A percentile compares a stretch with the other conserved stretches of the same genome.
Conservation (phyloP, 2,797 vertebrate species). For the Channallabes apus region DNA sequence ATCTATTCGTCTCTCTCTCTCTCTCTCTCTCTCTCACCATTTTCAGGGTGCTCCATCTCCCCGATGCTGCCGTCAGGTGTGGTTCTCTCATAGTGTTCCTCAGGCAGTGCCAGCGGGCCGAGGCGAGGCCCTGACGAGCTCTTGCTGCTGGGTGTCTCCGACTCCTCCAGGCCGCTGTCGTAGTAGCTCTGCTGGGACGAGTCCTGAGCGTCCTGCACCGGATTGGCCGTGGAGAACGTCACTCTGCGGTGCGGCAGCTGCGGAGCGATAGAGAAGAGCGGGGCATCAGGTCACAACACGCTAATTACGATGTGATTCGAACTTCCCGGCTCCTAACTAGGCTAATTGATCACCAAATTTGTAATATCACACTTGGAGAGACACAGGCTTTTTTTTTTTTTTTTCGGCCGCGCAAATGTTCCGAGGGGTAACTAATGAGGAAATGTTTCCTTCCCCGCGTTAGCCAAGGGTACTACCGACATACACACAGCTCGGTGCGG, state of each 20-base stretch:
- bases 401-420: slow-evolving; percentile 37
- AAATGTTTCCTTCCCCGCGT: slow-evolving; percentile 47
- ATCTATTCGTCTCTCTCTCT: neutral
- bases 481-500: slow-evolving; percentile 24
- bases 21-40: slow-evolving; percentile 74
- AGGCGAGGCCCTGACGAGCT: slow-evolving; percentile 96
- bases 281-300: slow-evolving; percentile 47
- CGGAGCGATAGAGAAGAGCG: slow-evolving; percentile 30
- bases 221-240: slow-evolving; percentile 97
- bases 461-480: slow-evolving; percentile 40
- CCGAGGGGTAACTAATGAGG: slow-evolving; percentile 52
- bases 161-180: slow-evolving; percentile 97
- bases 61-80: slow-evolving; percentile 99
- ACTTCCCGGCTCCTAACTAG: slow-evolving; percentile 48
- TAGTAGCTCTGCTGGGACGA: slow-evolving; percentile 98
- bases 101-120: slow-evolving; percentile 92
- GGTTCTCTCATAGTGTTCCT: slow-evolving; percentile 98
- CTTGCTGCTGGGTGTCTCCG: slow-evolving; percentile 98
- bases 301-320: slow-evolving; percentile 55
- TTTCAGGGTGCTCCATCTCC: slow-evolving; percentile 98
- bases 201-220: slow-evolving; percentile 95
- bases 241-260: slow-evolving; percentile 98
- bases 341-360: slow-evolving; percentile 61
- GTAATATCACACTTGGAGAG: slow-evolving; percentile 57
- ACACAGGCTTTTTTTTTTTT: slow-evolving; percentile 28